Percentiles rank a stretch among this genome's conserved stretches.
Evolutionary conservation across 1,140 invertebrate genomes (phyloP).

Genomic region (Stegodyphus dumicola): DNA sequence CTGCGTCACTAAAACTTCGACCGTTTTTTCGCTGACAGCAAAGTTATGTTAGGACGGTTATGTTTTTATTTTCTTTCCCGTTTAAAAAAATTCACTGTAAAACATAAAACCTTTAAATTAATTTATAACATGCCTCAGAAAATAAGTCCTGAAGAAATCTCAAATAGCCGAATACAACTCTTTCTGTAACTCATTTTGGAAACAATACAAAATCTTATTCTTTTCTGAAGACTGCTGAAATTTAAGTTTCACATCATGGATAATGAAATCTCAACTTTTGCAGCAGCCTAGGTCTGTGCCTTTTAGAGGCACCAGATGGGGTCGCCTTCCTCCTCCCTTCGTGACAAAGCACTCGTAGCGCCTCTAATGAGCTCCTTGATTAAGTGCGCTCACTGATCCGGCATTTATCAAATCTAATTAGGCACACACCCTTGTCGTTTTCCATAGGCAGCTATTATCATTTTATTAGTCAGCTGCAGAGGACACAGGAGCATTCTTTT

Average conservation of each 20-base stretch:
- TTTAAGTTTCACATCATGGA: not conserved
- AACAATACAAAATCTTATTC: no score
- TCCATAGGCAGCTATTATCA: conserved; percentile 56
- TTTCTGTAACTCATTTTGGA: no score
- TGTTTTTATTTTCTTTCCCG: no score
- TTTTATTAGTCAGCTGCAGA: conserved; percentile 56
- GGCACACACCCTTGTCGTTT: conserved; percentile 51
- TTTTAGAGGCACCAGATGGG: conserved; percentile 21
- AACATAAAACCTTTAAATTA: no score
- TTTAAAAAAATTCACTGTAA: no score
- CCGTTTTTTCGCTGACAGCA: no score
- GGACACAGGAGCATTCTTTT: conserved; percentile 28
- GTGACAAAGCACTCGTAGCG: conserved; percentile 12
- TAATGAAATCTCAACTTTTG: conserved; percentile 31
- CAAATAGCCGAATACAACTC: no score
- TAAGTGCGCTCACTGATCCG: conserved; percentile 52
- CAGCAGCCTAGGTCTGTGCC: not conserved
- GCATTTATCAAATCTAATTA: conserved; percentile 60
- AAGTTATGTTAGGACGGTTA: no score
- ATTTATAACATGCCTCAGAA: no score
- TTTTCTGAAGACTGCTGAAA: no score
- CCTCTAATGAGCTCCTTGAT: conserved; percentile 56
- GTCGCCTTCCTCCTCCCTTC: not conserved
- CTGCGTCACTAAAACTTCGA: no score
- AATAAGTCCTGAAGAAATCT: no score